Percentiles rank a stretch among this genome's conserved stretches.
Conservation (phyloP, 2,113 vertebrate species). For the Trochalopteron elliotii region DNA sequence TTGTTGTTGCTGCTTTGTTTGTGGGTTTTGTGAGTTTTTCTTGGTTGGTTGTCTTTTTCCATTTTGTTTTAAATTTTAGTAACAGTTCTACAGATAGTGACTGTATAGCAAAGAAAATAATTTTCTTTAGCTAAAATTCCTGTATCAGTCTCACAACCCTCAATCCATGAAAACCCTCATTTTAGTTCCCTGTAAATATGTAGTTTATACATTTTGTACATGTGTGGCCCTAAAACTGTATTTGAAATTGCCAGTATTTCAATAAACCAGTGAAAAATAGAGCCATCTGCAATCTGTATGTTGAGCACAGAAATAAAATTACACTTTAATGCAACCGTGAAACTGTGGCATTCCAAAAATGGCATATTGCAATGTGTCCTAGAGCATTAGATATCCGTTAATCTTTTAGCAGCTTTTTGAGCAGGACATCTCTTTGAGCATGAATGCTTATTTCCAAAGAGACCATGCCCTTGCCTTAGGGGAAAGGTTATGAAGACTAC, state of each 20-base stretch:
- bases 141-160: background rate
- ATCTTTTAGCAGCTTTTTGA: conserved; percentile 66
- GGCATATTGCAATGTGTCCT: conserved; percentile 41
- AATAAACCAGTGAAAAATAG: conserved; percentile 1
- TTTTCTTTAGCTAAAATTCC: background rate
- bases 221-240: background rate
- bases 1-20: background rate
- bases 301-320: conserved; percentile 41
- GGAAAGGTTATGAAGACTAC: conserved; percentile 46
- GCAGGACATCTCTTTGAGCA: conserved; percentile 42
- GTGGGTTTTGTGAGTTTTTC: background rate
- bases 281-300: background rate
- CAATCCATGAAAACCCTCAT: background rate
- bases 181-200: background rate
- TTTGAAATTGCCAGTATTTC: background rate
- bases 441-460: conserved; percentile 42
- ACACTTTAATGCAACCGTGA: conserved; percentile 32
- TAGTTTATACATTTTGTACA: background rate
- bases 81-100: background rate
- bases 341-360: conserved; percentile 65
- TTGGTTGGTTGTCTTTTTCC: accelerated
- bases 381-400: conserved; percentile 48
- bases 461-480: conserved; percentile 5
- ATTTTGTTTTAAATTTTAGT: background rate
- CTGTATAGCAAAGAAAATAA: background rate